Evolutionary conservation across 2,888 invertebrate species (phyloP), one percentile per base, ranked within the genome.

Genomic region (Drosophila acutilabella): DNA sequence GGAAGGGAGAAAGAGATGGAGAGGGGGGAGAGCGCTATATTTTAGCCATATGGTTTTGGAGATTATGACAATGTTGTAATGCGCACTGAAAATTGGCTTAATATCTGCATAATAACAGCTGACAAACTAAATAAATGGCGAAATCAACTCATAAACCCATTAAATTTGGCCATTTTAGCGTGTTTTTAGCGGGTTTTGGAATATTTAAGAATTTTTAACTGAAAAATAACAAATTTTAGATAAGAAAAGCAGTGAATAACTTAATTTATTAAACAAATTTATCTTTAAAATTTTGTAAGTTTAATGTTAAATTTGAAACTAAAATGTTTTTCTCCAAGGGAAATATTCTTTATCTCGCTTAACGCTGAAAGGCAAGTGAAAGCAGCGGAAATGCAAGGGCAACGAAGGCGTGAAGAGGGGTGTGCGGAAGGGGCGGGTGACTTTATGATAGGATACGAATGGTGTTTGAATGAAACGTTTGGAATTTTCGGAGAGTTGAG

Each of bases 391-490:
- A 59, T 14, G 30, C 2, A 4, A 33, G 42, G 16, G 30, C 2
- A 4, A 33, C 36, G 16, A 13, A 36, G 11, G 13, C 20, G 11
- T 13, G 13, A 36, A 4, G 23, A 44, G 1, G 10, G 10, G 16
- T 4, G 11, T 4, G 38, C 4, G 11, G 5, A n/a, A n/a, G 36
- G 13, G 42, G n/a, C n/a, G 50, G 40, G 41, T 42, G 44, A 23
- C 36, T 8, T 62, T 71, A 45, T 66, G 78, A 72, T 45, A 36
- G 48, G 30, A 51, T 54, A 54, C 52, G 64, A 30, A 45, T 8
- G 47, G 65, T 40, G 66, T 65, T 71, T 65, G 61, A 74, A 64
- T 74, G 75, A 75, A 75, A 52, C 48, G 68, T 74, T 64, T 26
- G 64, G 71, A 51, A 45, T 47, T 74, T 78, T 69, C 51, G 64